Evolutionary conservation across 1,140 invertebrate genomes (phyloP).

Genomic region (Venturia canescens): DNA sequence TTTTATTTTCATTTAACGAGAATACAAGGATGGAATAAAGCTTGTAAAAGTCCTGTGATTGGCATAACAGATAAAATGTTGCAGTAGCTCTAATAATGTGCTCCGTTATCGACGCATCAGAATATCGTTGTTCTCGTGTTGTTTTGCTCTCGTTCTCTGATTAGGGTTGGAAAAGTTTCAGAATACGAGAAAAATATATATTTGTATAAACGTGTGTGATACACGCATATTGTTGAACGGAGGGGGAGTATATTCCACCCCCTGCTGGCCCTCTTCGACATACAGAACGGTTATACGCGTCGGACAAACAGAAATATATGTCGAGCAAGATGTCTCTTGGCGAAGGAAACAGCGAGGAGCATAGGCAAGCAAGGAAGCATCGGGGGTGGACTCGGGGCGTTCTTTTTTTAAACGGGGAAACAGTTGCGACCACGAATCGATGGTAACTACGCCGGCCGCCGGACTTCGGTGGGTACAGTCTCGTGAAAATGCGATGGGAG

Average conservation of each 20-base stretch:
- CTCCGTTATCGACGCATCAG: neutral
- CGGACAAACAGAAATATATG: conserved; percentile 75
- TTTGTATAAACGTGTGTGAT: neutral
- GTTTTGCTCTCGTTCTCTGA: neutral
- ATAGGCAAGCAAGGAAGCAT: conserved; percentile 1
- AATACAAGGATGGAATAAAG: neutral
- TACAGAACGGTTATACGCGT: conserved; percentile 44
- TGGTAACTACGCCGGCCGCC: conserved; percentile 75
- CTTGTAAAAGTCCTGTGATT: neutral
- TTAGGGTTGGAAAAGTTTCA: conserved; percentile 6
- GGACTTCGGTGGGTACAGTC: conserved; percentile 72
- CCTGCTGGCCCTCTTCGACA: neutral
- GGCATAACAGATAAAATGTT: neutral
- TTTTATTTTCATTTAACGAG: neutral
- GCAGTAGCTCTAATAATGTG: neutral
- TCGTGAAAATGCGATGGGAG: conserved; percentile 42
- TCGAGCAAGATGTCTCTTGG: conserved; percentile 72
- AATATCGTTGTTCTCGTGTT: conserved; percentile 1
- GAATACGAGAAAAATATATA: neutral
- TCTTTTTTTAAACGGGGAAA: conserved; percentile 75
- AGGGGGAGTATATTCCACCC: conserved; percentile 14
- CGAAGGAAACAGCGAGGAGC: conserved; percentile 49
- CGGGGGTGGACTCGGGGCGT: conserved; percentile 61
- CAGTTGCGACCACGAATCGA: conserved; percentile 77
- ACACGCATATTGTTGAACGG: neutral